A percentile compares a stretch with the other conserved stretches of the same genome.
Evolutionary conservation across 2,113 vertebrate genomes (phyloP).

Genomic region (Setophaga coronata): DNA sequence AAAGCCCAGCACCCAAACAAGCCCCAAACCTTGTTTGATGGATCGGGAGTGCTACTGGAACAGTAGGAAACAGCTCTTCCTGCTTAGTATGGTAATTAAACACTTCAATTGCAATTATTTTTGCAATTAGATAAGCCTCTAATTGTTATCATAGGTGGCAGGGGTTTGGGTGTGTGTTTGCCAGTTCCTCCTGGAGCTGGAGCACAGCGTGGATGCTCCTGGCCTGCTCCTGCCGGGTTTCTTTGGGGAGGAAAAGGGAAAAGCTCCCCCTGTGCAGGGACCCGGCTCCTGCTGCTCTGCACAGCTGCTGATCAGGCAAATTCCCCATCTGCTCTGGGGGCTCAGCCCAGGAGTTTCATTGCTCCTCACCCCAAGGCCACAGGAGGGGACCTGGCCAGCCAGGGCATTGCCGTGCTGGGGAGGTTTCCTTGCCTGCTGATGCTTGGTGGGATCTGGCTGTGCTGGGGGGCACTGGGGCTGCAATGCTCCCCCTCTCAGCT

Average conservation of each 20-base stretch:
- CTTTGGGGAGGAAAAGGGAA: neutral
- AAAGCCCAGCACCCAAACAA: slow-evolving; percentile 25
- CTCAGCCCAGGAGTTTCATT: accelerated
- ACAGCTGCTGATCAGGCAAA: neutral
- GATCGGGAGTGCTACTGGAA: slow-evolving; percentile 44
- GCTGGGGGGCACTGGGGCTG: neutral
- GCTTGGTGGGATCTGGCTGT: neutral
- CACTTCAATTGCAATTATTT: slow-evolving; percentile 78
- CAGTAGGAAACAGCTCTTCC: slow-evolving; percentile 24
- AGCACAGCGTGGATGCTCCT: neutral
- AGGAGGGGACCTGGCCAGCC: accelerated
- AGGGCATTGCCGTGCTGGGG: neutral
- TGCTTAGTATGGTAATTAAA: slow-evolving; percentile 75
- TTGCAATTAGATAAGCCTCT: slow-evolving; percentile 76
- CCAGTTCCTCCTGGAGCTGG: neutral
- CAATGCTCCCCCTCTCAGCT: accelerated
- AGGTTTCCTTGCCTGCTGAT: accelerated
- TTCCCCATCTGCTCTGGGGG: neutral
- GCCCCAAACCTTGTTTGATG: slow-evolving; percentile 58
- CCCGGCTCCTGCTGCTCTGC: neutral
- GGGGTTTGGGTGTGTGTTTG: neutral
- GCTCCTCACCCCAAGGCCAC: neutral
- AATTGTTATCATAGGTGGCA: slow-evolving; percentile 72
- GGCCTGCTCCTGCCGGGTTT: neutral
- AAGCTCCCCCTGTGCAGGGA: neutral